Base-by-base conservation (phyloP, 2,797 vertebrate genomes). In the Buphagus erythrorhynchus region DNA sequence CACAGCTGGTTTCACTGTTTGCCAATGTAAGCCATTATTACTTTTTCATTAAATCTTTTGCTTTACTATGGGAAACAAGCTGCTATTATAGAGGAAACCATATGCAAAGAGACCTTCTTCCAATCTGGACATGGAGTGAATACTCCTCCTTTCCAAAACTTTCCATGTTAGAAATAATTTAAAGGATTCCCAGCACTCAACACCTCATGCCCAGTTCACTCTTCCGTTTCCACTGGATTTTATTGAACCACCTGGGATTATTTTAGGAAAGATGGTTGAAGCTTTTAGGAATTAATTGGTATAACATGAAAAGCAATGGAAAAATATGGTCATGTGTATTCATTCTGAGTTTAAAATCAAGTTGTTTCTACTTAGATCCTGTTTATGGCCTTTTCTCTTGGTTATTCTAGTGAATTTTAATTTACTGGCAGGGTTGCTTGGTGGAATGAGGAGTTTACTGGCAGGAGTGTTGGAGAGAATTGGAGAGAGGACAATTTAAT, bases 1-100 rank as follows among this genome's bases (percentile, higher is more conserved):
- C 40, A 43, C 69, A 84, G 55, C 58, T 88, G 51, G n/a, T 90
- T 95, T 65, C 31, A 25, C 61, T 81, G 66, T 75, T 86, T 69
- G 86, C 69, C 90, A 84, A 16, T 0, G 4, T 62, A 68, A 93
- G 55, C 59, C 28, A 9, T n/a, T 93, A 77, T 72, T 88, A 38
- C 25, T 66, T 80, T 89, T 95, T 91, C 79, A 78, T 91, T 88
- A 95, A 93, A 87, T 10, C 17, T 86, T 81, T 68, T 51, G 13
- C 20, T 95, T 79, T 48, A 28, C 35, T 80, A 8, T 36, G 74
- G 38, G 83, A 93, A 95, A 46, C n/a, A 24, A 4, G 4, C 31
- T 76, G n/a, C 29, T 68, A 7, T 83, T 94, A 54, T 13, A 43
- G 72, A 77, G 49, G 52, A 83, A 90, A 74, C 13, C 38, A 33